Evolutionary conservation across 2,113 vertebrate genomes (phyloP), one percentile per base, ranked within the genome.

Genomic region (Chitala chitala): DNA sequence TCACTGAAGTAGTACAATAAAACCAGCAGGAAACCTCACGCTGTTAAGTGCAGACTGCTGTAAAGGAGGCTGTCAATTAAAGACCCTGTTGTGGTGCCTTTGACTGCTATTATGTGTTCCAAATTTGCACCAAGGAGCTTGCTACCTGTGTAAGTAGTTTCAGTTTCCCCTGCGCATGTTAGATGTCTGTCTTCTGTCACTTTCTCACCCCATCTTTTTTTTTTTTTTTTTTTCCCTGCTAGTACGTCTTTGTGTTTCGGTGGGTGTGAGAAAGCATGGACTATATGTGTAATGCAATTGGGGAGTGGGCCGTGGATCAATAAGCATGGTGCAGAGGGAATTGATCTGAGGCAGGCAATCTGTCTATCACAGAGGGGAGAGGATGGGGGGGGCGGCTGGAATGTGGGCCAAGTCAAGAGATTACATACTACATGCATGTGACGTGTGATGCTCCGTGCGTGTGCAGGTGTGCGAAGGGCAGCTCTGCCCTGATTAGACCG

Each of bases 301-400:
- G 86, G 89, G 87, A 88, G 86, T 86, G 46, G 84, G 77, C 84
- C 79, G 78, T n/a, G 74, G 87, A 92, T 92, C 89, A 85, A 91
- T 92, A 82, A 76, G 59, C 80, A 85, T 78, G 81, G 86, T 88
- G 90, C 83, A 87, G 83, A 85, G 88, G 86, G 89, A 90, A 90
- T 92, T 89, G 88, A 90, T 91, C 90, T 71, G 83, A 84, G 83
- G 85, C 85, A 78, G 83, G 79, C 88, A 75, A 87, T 87, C 90
- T 90, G 90, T 90, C 90, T 89, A 86, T 89, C 90, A 90, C 59
- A 63, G 7, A 33, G 31, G 66, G 10, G 46, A 51, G 65, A 42
- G n/a, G 40, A 51, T 36, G 65, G 22, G 24, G 61, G 50, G 58
- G n/a, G n/a, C n/a, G n/a, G 20, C n/a, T 54, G 56, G 29, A 44